Conservation (phyloP, 2,888 invertebrate species). For the Polydrusus cervinus region DNA sequence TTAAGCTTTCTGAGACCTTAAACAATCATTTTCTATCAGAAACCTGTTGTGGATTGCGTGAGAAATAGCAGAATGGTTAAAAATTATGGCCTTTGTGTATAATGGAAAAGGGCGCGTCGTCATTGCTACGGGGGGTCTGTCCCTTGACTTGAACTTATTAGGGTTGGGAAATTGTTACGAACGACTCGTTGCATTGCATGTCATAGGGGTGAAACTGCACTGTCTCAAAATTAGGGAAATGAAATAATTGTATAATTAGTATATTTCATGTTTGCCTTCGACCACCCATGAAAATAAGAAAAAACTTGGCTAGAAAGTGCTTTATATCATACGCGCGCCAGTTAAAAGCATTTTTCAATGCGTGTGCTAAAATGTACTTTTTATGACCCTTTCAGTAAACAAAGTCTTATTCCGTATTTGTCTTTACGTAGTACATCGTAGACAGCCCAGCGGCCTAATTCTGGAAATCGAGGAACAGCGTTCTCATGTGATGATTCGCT, state of each 20-base stretch:
- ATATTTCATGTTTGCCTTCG: no score
- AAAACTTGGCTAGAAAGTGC: no score
- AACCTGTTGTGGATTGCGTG: conserved; percentile 37
- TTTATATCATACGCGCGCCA: no score
- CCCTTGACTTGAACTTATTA: conserved; percentile 33
- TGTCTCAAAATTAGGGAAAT: conserved; percentile 1
- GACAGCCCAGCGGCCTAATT: no score
- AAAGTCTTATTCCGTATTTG: no score
- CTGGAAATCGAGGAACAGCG: no score
- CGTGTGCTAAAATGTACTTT: no score
- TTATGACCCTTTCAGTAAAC: no score
- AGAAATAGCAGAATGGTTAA: conserved; percentile 31
- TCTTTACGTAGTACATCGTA: no score
- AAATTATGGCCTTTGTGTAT: conserved; percentile 39
- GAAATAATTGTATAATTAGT: not conserved
- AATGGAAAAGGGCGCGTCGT: conserved; percentile 39
- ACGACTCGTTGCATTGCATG: conserved; percentile 19
- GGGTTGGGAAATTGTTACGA: conserved; percentile 22
- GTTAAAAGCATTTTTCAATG: no score
- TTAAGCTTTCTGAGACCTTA: not conserved
- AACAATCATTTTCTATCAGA: conserved; percentile 14
- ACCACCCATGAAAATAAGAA: no score
- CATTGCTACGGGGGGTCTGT: conserved; percentile 29
- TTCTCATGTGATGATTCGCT: no score
- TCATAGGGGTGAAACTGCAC: conserved; percentile 1